These are phyloP conservation scores for Pristionchus japonicus DNA, from an alignment of 2,888 invertebrate species.

Conservation along the genomic window DNA sequence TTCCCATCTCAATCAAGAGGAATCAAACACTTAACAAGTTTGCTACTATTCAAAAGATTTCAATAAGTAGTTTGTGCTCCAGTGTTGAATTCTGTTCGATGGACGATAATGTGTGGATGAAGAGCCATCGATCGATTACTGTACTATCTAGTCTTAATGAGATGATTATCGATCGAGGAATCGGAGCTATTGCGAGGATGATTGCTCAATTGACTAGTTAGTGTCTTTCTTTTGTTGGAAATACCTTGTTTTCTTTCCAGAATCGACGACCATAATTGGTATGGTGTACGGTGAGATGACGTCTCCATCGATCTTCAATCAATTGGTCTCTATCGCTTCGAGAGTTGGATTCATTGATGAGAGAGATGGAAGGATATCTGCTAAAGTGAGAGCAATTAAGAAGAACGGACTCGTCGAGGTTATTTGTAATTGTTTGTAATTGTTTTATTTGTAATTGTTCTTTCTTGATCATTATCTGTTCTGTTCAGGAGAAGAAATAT, in stretches of 20 bases:
- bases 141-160: slow-evolving; percentile 22
- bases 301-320: background rate
- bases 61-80: background rate
- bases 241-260: background rate
- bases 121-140: background rate
- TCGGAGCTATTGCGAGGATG: slow-evolving; percentile 46
- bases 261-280: background rate
- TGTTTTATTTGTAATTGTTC: background rate
- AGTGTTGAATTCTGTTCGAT: background rate
- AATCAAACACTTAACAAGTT: background rate
- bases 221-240: background rate
- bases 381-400: slow-evolving; percentile 26
- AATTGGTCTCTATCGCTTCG: background rate
- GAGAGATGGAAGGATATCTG: background rate
- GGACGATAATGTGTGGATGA: slow-evolving; percentile 13
- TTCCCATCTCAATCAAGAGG: background rate
- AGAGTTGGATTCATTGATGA: background rate
- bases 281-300: background rate
- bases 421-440: background rate
- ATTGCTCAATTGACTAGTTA: slow-evolving; percentile 10
- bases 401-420: slow-evolving; percentile 41
- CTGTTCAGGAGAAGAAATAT: slow-evolving; percentile 16
- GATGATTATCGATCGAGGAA: slow-evolving; percentile 49
- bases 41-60: background rate
- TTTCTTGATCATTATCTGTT: too few relatives aligned